phyloP scores from a whole-genome alignment of 2,113 vertebrate species.

The Gallinago media region DNA sequence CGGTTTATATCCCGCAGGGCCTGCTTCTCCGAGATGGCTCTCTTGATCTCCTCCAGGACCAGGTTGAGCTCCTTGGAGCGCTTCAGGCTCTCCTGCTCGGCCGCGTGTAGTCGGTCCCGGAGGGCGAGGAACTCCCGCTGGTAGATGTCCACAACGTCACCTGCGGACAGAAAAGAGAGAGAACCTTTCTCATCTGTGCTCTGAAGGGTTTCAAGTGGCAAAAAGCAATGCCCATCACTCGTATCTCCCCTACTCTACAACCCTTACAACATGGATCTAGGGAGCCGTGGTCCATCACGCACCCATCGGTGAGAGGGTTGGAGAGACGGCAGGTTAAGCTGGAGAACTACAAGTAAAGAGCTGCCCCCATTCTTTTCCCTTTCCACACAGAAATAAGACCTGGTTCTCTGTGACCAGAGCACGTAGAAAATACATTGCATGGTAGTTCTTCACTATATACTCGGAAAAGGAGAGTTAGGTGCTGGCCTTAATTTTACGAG shows the following conservation, averaged over 20 bases:
- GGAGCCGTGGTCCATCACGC: not conserved
- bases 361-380: not conserved
- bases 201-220: not conserved
- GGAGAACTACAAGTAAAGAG: not conserved
- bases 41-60: slow-evolving; percentile 97
- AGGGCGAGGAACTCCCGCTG: slow-evolving; percentile 95
- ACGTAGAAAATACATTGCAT: not conserved
- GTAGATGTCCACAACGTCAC: slow-evolving; percentile 93
- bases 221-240: not conserved
- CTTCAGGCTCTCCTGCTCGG: slow-evolving; percentile 96
- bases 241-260: not conserved
- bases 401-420: not conserved
- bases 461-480: not conserved
- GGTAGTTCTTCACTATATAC: not conserved
- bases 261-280: not conserved
- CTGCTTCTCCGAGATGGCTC: slow-evolving; percentile 91
- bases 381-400: not conserved
- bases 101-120: slow-evolving; percentile 90
- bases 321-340: not conserved
- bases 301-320: rapidly evolving
- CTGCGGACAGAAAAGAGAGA: slow-evolving; percentile 62
- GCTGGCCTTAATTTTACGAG: not conserved
- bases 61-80: slow-evolving; percentile 97
- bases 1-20: slow-evolving; percentile 85
- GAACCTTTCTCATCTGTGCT: not conserved